These are phyloP conservation scores for Netelia virgata DNA, from an alignment of 2,888 invertebrate genomes.

Conservation along the genomic window DNA sequence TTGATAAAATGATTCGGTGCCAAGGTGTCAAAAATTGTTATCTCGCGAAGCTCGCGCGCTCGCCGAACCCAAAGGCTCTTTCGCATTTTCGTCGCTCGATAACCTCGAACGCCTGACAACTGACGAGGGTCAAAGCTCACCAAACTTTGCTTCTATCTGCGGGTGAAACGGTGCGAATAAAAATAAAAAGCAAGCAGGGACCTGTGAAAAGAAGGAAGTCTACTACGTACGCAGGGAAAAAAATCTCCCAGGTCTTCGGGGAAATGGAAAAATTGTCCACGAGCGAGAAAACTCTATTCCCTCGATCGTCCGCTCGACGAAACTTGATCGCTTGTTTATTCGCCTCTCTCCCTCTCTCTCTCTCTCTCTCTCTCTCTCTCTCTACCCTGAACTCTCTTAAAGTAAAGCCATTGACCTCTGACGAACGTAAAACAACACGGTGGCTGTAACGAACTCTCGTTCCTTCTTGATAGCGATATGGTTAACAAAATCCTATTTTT, in stretches of 20 bases:
- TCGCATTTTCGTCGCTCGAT: background rate
- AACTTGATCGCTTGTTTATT: slow-evolving; percentile 23
- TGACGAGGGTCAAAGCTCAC: slow-evolving; percentile 46
- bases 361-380: slow-evolving; percentile 4
- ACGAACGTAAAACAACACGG: background rate
- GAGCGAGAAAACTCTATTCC: slow-evolving; percentile 10
- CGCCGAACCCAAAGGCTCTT: background rate
- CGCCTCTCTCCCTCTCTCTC: background rate
- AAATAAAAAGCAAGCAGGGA: background rate
- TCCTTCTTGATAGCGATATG: background rate
- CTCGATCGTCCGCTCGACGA: background rate
- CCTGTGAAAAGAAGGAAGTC: background rate
- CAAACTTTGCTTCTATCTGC: background rate
- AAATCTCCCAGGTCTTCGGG: slow-evolving; percentile 6
- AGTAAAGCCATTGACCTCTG: background rate
- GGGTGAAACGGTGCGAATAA: background rate
- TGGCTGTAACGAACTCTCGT: background rate
- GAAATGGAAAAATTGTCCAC: slow-evolving; percentile 27
- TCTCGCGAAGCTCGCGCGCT: background rate
- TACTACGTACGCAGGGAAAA: background rate
- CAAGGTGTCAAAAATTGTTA: background rate
- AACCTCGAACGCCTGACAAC: slow-evolving; percentile 16
- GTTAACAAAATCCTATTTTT: background rate
- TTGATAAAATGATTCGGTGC: no score
- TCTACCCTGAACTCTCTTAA: background rate